Base-by-base conservation (phyloP, 2,888 invertebrate species). In the Rosalia funebris region DNA sequence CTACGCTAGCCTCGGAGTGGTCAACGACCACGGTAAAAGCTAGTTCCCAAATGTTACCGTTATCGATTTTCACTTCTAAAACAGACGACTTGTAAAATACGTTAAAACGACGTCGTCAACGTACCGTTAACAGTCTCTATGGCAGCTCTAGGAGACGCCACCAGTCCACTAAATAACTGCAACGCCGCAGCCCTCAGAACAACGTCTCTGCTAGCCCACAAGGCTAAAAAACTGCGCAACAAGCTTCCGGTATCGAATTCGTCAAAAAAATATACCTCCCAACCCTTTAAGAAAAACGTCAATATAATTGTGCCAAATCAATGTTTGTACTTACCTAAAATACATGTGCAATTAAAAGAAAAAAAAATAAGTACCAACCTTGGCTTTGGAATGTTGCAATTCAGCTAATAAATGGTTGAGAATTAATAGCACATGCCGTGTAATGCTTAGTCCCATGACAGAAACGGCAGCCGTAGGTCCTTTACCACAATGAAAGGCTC, bases 381-480 rank as follows among this genome's bases (percentile, higher is more conserved):
- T 83, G 46, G 80, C 77, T 62, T 77, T 78, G 7, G 77, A 76
- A 72, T 79, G 74, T 65, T 83, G 82, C 80, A 85, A 80, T 72
- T 85, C 84, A 36, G 81, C 79, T 3, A 85, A 65, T 20, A 85
- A 69, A 72, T 86, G 84, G 73, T 86, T 85, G 45, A 86, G 77
- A 50, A 85, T 83, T 32, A 85, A 77, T 15, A 86, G 74, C 2
- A 83, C 82, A 66, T 84, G 81, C 63, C 84, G 78, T 0, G 85
- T 85, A 62, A 86, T 84, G 25, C 84, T 84, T 5, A 86, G 72
- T 0, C 86, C 86, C 86, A 86, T 86, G 36, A 85, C 83, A 34
- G 85, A 85, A 34, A 82, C 77, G 1, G 82, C 77, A 1, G 84
- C 84, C n/a, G 83, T 80, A 0, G 75, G 65, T 1, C 84, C 84